A percentile compares a stretch with the other conserved stretches of the same genome.
Conservation (phyloP, 2,113 vertebrate genomes). For the Potamarius usumacintae region DNA sequence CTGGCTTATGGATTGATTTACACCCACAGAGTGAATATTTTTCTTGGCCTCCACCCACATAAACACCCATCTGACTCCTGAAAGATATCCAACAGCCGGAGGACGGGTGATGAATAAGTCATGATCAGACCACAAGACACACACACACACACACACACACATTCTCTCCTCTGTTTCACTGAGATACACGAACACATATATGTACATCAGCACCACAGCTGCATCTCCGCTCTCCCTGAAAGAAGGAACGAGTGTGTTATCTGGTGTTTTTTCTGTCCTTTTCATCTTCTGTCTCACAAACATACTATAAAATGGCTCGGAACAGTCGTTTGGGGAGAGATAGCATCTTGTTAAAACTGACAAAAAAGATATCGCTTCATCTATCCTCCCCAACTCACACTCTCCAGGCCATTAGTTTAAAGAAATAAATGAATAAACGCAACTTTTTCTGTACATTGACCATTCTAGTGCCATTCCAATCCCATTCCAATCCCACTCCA, state of each 20-base stretch:
- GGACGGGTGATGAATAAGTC: conserved; percentile 67
- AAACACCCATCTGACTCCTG: conserved; percentile 59
- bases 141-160: conserved; percentile 10
- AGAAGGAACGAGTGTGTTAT: not conserved
- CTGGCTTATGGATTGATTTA: conserved; percentile 44
- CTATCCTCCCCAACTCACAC: not conserved
- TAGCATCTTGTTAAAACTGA: conserved; percentile 4
- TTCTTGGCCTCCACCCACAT: conserved; percentile 44
- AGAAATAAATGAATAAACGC: not conserved
- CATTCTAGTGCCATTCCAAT: not conserved
- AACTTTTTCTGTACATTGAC: not conserved
- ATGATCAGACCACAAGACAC: conserved; percentile 51
- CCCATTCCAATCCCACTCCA: not conserved
- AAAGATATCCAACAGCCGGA: conserved; percentile 49
- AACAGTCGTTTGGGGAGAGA: not conserved
- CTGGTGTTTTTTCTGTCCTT: not conserved
- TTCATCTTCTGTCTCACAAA: not conserved
- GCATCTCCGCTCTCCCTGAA: not conserved
- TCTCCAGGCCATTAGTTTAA: not conserved
- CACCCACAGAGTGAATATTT: conserved; percentile 36
- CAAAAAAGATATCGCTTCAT: not conserved
- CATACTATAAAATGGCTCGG: not conserved
- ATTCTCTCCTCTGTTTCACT: not conserved
- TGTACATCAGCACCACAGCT: not conserved
- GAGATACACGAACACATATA: not conserved